Evolutionary conservation across 2,888 invertebrate genomes (phyloP), one percentile per base, ranked within the genome.

Genomic region (Heliconius charithonia): DNA sequence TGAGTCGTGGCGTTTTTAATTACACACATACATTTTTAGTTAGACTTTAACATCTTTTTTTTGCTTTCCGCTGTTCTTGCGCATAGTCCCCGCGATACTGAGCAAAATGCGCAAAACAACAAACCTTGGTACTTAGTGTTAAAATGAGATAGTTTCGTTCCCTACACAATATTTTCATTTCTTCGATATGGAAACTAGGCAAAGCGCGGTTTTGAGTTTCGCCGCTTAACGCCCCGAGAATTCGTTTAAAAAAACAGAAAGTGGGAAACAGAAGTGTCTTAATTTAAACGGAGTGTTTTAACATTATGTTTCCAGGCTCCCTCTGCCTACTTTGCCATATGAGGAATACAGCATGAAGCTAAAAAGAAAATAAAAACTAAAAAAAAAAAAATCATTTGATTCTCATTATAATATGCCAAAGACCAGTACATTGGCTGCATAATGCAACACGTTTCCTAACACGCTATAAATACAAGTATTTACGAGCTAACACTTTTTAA

Each of bases 391-490:
- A n/a, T n/a, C n/a, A 74, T 37, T n/a, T 25, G n/a, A 25, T 41
- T 13, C 12, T n/a, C 37, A 67, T 37, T 62, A 7, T 37, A 41
- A 62, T 6, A 32, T 59, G 22, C n/a, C 19, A 4, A 59, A 72
- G 29, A 59, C 72, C 59, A 27, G 13, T 70, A 70, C 12, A 27
- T 22, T 63, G 51, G 56, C 56, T 32, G 75, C 66, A 75, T 75
- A 65, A 63, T 37, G 56, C 19, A 69, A n/a, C 62, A 13, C 25
- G 9, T 62, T 74, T 73, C 69, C 37, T 70, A 51, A n/a, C 29
- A 13, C 22, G 71, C 70, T 62, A 67, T 77, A 59, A 73, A 73
- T 73, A 41, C 37, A 41, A 29, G 3, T 67, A 69, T 77, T 77
- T 73, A 77, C 66, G 62, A 73, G 16, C 56, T 3, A n/a, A 59